Conservation (phyloP, 2,888 invertebrate genomes). For the Ethmia dodecea region DNA sequence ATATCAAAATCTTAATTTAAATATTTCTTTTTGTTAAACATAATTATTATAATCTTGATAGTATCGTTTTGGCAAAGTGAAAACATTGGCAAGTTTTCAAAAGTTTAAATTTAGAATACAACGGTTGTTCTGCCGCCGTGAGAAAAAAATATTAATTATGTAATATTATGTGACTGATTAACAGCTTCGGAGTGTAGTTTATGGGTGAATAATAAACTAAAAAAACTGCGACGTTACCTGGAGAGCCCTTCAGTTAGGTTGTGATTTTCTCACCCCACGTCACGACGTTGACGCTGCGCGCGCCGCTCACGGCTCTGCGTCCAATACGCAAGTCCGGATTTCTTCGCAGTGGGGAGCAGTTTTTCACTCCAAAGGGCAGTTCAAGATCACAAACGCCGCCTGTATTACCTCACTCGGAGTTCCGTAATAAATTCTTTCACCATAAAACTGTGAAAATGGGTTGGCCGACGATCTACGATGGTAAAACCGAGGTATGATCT, state of each 20-base stretch:
- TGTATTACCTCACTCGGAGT: constrained; percentile 44
- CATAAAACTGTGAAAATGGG: constrained; percentile 51
- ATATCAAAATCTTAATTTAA: too few species aligned
- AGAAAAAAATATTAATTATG: too few species aligned
- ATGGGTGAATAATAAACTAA: neutral
- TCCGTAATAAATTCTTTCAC: constrained; percentile 43
- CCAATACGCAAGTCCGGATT: constrained; percentile 60
- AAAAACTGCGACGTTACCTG: constrained; percentile 3
- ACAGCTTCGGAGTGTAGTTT: constrained; percentile 1
- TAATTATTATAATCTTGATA: neutral
- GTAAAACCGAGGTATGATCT: constrained; percentile 48
- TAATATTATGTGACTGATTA: too few species aligned
- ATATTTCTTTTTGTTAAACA: constrained; percentile 11
- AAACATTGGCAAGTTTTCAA: constrained; percentile 54
- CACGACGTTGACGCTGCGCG: constrained; percentile 52
- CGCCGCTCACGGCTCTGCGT: constrained; percentile 47
- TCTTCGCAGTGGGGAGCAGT: constrained; percentile 52
- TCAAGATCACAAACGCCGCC: constrained; percentile 71
- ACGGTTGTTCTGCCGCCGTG: constrained; percentile 17
- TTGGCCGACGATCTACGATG: constrained; percentile 64
- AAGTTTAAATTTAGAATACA: constrained; percentile 49
- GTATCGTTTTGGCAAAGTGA: constrained; percentile 21
- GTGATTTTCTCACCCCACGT: constrained; percentile 34
- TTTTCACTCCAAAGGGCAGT: constrained; percentile 72
- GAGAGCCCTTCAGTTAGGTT: constrained; percentile 34